Evolutionary conservation across 2,113 vertebrate genomes (phyloP).

Genomic region (Rynchops niger): DNA sequence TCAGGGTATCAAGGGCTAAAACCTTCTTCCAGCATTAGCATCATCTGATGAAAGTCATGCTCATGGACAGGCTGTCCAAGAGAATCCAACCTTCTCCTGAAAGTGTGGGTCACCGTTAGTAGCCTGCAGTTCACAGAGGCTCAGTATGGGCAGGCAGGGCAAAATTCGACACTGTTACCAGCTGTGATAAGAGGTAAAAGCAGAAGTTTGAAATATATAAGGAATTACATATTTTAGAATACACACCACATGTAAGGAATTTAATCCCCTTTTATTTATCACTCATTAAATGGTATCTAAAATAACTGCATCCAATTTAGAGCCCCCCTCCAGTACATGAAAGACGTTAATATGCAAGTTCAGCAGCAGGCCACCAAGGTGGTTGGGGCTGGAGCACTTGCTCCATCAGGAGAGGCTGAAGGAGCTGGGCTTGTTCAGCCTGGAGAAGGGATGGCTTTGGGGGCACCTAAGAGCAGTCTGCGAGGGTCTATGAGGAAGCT

Average conservation of each 20-base stretch:
- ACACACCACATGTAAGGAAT: not conserved
- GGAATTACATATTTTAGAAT: accelerated
- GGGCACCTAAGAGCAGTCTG: not conserved
- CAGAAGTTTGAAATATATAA: not conserved
- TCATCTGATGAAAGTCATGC: not conserved
- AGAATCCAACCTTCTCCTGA: not conserved
- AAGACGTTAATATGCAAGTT: not conserved
- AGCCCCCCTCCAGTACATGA: not conserved
- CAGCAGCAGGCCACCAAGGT: not conserved
- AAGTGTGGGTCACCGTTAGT: not conserved
- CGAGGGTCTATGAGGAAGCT: not conserved
- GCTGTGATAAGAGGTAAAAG: not conserved
- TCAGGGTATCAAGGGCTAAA: not conserved
- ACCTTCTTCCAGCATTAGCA: not conserved
- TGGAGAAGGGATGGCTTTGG: not conserved
- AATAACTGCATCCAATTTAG: not conserved
- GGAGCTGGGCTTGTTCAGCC: not conserved
- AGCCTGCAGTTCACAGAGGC: not conserved
- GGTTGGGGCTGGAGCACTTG: not conserved
- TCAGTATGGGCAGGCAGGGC: not conserved
- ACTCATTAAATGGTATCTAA: not conserved
- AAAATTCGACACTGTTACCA: not conserved
- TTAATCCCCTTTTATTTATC: not conserved
- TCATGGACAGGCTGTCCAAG: not conserved
- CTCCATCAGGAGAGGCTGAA: not conserved